A percentile compares a stretch with the other conserved stretches of the same genome.
Evolutionary conservation across 2,113 vertebrate genomes (phyloP).

Genomic region (Entomyzon cyanotis): DNA sequence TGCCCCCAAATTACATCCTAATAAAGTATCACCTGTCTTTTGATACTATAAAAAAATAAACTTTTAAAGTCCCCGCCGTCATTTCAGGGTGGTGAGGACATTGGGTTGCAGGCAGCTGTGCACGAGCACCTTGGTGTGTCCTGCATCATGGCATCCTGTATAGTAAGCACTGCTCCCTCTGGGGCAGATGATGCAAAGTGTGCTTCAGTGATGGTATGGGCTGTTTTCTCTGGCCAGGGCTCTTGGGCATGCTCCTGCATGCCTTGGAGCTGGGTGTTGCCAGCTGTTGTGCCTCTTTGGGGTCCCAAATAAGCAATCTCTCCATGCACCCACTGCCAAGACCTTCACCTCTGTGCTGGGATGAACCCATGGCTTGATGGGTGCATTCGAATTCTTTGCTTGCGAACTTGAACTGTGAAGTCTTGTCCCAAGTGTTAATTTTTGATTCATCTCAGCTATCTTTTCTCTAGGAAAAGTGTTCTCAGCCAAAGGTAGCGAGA

Average conservation of each 20-base stretch:
- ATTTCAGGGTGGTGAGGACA: neutral
- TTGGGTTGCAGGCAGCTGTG: neutral
- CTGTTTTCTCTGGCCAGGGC: neutral
- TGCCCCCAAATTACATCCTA: constrained; percentile 5
- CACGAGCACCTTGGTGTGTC: accelerated
- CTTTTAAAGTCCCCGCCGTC: neutral
- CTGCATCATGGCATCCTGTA: accelerated
- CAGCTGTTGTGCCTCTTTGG: neutral
- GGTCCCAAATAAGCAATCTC: neutral
- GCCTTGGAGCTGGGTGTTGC: neutral
- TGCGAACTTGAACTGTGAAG: neutral
- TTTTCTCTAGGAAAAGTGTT: neutral
- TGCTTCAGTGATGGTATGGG: neutral
- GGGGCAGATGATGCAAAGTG: neutral
- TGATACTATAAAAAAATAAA: neutral
- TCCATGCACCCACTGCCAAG: accelerated
- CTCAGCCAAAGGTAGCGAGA: neutral
- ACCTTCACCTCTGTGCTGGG: neutral
- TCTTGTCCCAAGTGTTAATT: neutral
- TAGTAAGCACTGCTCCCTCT: neutral
- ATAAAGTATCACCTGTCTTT: constrained; percentile 3
- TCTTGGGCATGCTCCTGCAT: accelerated
- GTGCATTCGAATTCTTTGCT: neutral
- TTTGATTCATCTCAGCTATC: neutral
- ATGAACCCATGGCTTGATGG: accelerated